Evolutionary conservation across 1,140 invertebrate species (phyloP), one percentile per base, ranked within the genome.

Genomic region (Amyelois transitella): DNA sequence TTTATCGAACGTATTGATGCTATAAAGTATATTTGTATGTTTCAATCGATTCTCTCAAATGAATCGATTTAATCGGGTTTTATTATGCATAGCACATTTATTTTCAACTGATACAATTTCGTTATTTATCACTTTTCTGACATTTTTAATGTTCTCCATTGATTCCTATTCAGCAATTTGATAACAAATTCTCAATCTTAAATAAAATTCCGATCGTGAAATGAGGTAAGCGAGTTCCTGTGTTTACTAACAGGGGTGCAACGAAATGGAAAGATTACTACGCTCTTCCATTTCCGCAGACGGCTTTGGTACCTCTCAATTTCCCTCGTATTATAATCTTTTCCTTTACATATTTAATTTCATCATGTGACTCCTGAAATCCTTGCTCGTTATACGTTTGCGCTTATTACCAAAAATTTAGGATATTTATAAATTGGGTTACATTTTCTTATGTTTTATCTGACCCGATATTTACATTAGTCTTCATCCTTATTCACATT

Each of bases 201-300:
- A 28, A 28, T 28, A 8, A 12, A 28, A 28, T 28, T 28, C 12
- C 7, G 1, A 28, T 28, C 25, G 25, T 28, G 7, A 28, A 28
- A 28, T 12, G 25, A 28, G 25, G 25, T 28, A 28, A 28, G 25
- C 25, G 25, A 28, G 25, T 28, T 28, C 25, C 25, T 8, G 25
- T 28, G 25, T 28, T 28, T 28, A 28, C 25, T 12, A 10, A 10
- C 7, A 28, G 25, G 25, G 2, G 7, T 28, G 25, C 25, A 28
- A 8, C 18, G 48, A 56, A 56, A 51, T 44, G 38, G 38, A 44
- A 56, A 51, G 53, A 54, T 47, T 54, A 54, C 24, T 18, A n/a
- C 20, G 22, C 53, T 47, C 48, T 47, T 24, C 43, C 28, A 54
- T 54, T 54, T 54, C 53, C 53, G 51, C 51, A 18, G n/a, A 14